Evolutionary conservation across 2,888 invertebrate genomes (phyloP), one percentile per base, ranked within the genome.

Genomic region (Drosophila phalerata): DNA sequence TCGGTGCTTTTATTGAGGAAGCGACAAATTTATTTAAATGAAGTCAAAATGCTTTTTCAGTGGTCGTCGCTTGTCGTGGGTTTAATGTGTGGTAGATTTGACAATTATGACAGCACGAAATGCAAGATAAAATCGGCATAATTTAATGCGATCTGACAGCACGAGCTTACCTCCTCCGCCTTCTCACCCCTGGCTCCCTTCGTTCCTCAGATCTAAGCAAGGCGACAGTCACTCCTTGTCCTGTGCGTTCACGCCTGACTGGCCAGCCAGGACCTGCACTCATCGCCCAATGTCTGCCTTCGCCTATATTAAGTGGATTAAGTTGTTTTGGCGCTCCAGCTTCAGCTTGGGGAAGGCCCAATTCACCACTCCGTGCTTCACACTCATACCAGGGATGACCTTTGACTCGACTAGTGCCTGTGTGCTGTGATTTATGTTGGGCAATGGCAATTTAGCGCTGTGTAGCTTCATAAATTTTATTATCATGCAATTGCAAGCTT

Each of bases 21-120:
- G 79, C 79, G 58, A 68, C 77, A 86, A 86, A 85, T 85, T 85
- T 85, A 88, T 85, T 85, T 85, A 86, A 85, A 85, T 88, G 77
- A 86, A 85, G 84, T 88, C 81, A 73, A 81, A 82, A 82, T 82
- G 73, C 52, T 69, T 82, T 56, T 77, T 51, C 74, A 67, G 47
- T 68, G 56, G 63, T 55, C 57, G 48, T 38, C 47, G 37, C 64
- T 61, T 55, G 67, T 69, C 67, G 69, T 80, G 61, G 52, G 58
- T 66, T 70, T 81, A 81, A 81, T 84, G 79, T 88, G 84, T 77
- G 86, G 72, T 86, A 88, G 79, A 85, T 86, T 79, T 85, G 73
- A 81, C 87, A 88, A 86, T 88, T 88, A 86, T 88, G 79, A 83
- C 88, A 86, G 73, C 76, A 65, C 68, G 62, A 69, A 80, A 67